These are phyloP conservation scores for Drosophila bifasciata DNA, from an alignment of 1,140 invertebrate species.

Conservation along the genomic window DNA sequence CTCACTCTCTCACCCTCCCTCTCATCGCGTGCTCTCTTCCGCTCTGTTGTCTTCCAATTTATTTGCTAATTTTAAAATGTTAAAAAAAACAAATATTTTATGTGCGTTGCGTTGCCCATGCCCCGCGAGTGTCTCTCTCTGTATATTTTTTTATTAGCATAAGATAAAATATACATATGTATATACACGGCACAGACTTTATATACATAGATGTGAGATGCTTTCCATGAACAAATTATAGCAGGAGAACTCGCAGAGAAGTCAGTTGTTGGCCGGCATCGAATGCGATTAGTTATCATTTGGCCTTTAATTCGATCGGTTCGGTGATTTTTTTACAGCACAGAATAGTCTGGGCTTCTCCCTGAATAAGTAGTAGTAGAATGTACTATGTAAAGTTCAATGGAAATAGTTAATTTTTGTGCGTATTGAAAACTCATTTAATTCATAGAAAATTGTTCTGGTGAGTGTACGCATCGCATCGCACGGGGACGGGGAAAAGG, in stretches of 20 bases:
- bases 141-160: slow-evolving; percentile 72
- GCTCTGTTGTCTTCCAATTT: slow-evolving; percentile 16
- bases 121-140: slow-evolving; percentile 29
- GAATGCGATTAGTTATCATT: slow-evolving; percentile 54
- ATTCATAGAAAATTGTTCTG: background rate
- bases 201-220: slow-evolving; percentile 16
- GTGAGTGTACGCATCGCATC: slow-evolving; percentile 12
- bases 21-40: slow-evolving; percentile 3
- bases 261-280: slow-evolving; percentile 54
- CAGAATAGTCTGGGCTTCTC: slow-evolving; percentile 20
- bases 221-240: slow-evolving; percentile 37
- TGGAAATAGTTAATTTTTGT: slow-evolving; percentile 8
- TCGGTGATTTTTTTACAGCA: too few relatives aligned
- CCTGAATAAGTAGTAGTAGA: too few relatives aligned
- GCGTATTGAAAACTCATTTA: slow-evolving; percentile 13
- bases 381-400: background rate
- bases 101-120: too few relatives aligned
- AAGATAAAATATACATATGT: slow-evolving; percentile 65
- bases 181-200: slow-evolving; percentile 10
- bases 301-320: slow-evolving; percentile 41
- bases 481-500: background rate
- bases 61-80: slow-evolving; percentile 39
- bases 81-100: slow-evolving; percentile 54
- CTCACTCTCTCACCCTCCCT: background rate
- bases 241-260: background rate